Percentiles rank a stretch among this genome's conserved stretches.
Conservation (phyloP, 1,140 invertebrate species). For the Aporrectodea caliginosa region DNA sequence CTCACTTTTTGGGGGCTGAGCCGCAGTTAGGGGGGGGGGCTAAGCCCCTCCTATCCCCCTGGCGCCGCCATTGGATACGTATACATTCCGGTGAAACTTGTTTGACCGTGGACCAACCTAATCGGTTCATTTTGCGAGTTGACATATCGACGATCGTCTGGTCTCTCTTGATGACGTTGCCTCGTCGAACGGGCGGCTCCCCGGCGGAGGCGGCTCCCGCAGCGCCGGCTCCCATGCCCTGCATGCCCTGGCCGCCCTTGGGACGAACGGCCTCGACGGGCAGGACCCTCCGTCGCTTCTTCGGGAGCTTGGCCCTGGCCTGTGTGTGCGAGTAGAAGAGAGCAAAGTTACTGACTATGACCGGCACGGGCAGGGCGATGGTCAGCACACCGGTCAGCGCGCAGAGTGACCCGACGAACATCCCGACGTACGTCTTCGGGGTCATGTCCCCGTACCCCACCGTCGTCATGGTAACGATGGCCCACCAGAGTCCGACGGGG, state of each 20-base stretch:
- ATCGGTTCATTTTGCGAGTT: not conserved
- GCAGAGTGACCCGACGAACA: conserved; percentile 71
- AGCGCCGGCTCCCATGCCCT: no score
- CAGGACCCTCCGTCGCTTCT: conserved; percentile 78
- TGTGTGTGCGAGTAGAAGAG: conserved; percentile 91
- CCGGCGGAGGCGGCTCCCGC: no score
- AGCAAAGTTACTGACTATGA: conserved; percentile 89
- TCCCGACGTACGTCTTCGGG: conserved; percentile 79
- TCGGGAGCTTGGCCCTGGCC: conserved; percentile 82
- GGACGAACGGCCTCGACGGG: conserved; percentile 69
- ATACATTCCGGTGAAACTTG: no score
- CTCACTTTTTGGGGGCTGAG: no score
- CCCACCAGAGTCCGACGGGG: conserved; percentile 61
- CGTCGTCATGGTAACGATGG: conserved; percentile 60
- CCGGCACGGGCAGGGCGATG: conserved; percentile 86
- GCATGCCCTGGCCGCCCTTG: conserved; percentile 9
- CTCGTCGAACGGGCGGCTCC: not conserved
- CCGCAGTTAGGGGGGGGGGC: no score
- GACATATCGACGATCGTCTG: not conserved
- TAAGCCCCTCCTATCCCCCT: no score
- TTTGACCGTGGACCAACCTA: not conserved
- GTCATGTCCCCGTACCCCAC: conserved; percentile 81
- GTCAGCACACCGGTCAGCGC: conserved; percentile 84
- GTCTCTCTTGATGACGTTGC: not conserved
- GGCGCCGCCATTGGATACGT: no score